phyloP scores from a whole-genome alignment of 30 jellyfish, hydroid and myxozoan species.

The Aurelia aurita region DNA sequence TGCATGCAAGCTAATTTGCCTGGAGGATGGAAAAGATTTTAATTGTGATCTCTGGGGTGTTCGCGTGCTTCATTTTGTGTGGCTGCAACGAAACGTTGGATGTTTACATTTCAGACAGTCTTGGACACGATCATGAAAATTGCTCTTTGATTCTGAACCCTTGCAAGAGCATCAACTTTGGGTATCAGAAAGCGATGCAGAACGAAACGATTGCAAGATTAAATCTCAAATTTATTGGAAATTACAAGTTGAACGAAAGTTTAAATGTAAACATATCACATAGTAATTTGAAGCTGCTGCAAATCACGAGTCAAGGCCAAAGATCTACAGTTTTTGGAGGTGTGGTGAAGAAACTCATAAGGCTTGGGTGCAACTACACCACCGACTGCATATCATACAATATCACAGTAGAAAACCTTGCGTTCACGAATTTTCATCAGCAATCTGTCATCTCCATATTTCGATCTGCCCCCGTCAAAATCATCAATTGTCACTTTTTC shows the following conservation, averaged over 20 bases:
- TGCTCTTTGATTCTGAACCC: slow-evolving; percentile 18
- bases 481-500: slow-evolving; percentile 4
- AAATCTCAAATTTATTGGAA: slow-evolving; percentile 19
- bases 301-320: slow-evolving; percentile 1
- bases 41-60: background rate
- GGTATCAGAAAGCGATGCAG: slow-evolving; percentile 20
- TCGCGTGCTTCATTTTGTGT: background rate
- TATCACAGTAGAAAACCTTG: slow-evolving; percentile 15
- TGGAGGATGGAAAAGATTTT: background rate
- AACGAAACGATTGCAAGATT: background rate
- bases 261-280: background rate
- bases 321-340: slow-evolving; percentile 18
- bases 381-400: slow-evolving; percentile 7
- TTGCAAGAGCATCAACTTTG: slow-evolving; percentile 32
- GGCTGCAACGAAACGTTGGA: background rate
- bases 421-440: background rate
- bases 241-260: slow-evolving; percentile 1
- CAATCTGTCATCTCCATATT: background rate
- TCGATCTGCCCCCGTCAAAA: background rate
- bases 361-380: slow-evolving; percentile 4
- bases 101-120: slow-evolving; percentile 9
- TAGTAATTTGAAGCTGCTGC: background rate
- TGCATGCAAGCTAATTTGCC: too few species aligned
- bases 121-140: slow-evolving; percentile 17
- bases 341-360: background rate